Conservation (phyloP, 2,113 vertebrate genomes). For the Tricholaema leucomelas region DNA sequence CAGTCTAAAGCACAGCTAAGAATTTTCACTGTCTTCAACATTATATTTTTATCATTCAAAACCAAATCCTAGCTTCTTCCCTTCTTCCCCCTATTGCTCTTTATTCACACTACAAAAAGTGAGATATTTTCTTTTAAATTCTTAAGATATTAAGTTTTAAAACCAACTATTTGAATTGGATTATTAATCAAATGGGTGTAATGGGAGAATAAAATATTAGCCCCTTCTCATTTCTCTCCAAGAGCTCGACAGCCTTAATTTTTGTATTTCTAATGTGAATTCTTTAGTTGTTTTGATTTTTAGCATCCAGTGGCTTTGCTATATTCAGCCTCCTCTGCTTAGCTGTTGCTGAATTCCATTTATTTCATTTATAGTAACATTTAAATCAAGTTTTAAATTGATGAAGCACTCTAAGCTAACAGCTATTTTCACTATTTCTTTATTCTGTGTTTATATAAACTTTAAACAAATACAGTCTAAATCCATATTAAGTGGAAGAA, state of each 20-base stretch:
- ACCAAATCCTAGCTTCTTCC: background rate
- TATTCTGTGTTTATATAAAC: conserved; percentile 1
- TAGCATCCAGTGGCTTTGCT: background rate
- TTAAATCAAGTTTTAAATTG: background rate
- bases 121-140: background rate
- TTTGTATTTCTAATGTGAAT: background rate
- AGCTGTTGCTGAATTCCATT: background rate
- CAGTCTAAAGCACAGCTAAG: background rate
- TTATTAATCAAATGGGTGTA: conserved; percentile 6
- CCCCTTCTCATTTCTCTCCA: background rate
- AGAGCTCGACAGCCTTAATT: background rate
- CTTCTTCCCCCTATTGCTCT: background rate
- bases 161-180: background rate
- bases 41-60: background rate
- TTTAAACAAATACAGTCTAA: conserved; percentile 7
- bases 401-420: background rate
- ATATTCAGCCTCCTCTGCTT: background rate
- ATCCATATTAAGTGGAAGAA: background rate
- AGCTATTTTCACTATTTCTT: background rate
- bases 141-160: background rate
- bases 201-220: background rate
- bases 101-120: background rate
- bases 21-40: background rate
- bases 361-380: background rate
- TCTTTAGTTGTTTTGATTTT: background rate